These are phyloP conservation scores for Heliornis fulica DNA, from an alignment of 2,113 vertebrate species.

Conservation along the genomic window DNA sequence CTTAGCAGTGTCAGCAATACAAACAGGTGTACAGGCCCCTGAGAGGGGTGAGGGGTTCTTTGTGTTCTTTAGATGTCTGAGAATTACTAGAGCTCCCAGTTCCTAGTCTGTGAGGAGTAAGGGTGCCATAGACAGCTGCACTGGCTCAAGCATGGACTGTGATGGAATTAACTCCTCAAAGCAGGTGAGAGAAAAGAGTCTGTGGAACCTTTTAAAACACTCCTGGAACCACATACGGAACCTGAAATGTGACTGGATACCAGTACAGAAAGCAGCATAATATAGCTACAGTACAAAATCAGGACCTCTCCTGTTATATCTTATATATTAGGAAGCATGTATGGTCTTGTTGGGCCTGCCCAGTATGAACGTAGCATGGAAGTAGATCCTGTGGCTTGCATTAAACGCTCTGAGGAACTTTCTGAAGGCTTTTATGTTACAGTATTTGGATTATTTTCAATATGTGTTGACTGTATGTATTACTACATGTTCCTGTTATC, in stretches of 20 bases:
- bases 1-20: not conserved
- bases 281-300: not conserved
- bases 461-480: not conserved
- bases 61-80: not conserved
- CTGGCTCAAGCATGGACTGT: not conserved
- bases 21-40: not conserved
- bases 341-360: not conserved
- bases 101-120: not conserved
- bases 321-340: accelerated
- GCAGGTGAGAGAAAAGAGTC: not conserved
- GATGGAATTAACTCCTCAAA: not conserved
- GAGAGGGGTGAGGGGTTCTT: not conserved
- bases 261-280: not conserved
- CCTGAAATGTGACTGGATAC: not conserved
- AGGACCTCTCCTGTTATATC: too few relatives aligned
- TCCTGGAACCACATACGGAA: not conserved
- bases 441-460: not conserved
- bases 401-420: not conserved
- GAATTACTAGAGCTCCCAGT: not conserved
- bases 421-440: not conserved
- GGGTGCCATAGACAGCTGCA: not conserved
- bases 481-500: not conserved
- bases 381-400: not conserved
- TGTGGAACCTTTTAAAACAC: not conserved
- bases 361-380: not conserved